These are phyloP conservation scores for Andrena camellia DNA, from an alignment of 2,888 invertebrate species.

Conservation along the genomic window DNA sequence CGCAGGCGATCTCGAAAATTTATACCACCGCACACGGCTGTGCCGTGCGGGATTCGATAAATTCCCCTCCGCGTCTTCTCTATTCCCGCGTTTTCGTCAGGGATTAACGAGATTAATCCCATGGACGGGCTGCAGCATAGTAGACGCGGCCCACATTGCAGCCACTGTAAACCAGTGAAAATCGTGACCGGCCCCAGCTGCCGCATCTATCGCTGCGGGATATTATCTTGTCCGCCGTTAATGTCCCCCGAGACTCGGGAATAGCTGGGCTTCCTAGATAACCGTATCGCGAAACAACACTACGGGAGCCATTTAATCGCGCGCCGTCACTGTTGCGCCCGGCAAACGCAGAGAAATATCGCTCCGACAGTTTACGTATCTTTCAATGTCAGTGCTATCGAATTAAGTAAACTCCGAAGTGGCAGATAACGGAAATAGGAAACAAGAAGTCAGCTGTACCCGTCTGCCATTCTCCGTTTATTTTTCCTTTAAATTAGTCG, in stretches of 20 bases:
- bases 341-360: background rate
- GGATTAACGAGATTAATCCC: slow-evolving; percentile 12
- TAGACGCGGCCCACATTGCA: background rate
- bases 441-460: no score
- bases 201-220: background rate
- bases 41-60: background rate
- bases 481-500: no score
- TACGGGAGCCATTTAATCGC: background rate
- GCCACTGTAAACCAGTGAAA: background rate
- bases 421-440: background rate
- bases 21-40: background rate
- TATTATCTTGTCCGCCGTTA: slow-evolving; percentile 11
- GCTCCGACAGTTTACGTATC: background rate
- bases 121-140: background rate
- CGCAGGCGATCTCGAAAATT: background rate
- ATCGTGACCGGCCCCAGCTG: background rate
- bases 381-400: background rate
- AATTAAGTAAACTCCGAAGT: background rate
- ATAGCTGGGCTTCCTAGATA: background rate
- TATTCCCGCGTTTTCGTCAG: background rate
- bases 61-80: background rate
- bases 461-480: no score
- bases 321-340: background rate
- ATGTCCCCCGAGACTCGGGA: slow-evolving; percentile 10
- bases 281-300: slow-evolving; percentile 10